phyloP scores from a whole-genome alignment of 2,113 vertebrate species.

The Prietella phreatophila region DNA sequence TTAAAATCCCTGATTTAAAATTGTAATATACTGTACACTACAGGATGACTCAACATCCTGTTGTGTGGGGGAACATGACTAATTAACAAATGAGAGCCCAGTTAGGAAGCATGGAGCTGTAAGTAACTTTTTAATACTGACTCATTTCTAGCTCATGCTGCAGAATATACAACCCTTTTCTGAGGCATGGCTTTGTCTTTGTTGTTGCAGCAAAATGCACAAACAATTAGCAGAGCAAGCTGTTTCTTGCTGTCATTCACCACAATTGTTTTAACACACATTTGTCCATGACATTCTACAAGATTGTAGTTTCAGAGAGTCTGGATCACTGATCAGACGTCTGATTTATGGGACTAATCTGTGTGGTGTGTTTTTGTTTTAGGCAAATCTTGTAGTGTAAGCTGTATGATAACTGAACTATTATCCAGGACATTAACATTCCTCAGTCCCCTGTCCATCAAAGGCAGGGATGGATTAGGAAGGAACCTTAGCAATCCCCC shows the following conservation, averaged over 20 bases:
- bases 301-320: not conserved
- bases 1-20: not conserved
- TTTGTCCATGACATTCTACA: not conserved
- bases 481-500: not conserved
- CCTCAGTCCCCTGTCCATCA: not conserved
- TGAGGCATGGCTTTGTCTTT: not conserved
- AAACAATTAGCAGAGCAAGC: not conserved
- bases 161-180: not conserved
- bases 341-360: not conserved
- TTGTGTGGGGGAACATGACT: not conserved
- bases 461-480: not conserved
- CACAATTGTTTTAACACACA: not conserved
- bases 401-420: not conserved
- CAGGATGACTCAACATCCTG: not conserved
- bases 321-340: not conserved
- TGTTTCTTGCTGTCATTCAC: not conserved
- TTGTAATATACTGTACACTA: not conserved
- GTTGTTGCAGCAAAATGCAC: conserved; percentile 1
- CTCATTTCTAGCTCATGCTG: not conserved
- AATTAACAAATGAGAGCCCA: not conserved
- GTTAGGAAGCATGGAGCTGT: not conserved
- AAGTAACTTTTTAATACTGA: not conserved
- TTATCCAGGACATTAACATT: not conserved
- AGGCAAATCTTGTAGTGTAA: not conserved
- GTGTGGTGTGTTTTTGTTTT: not conserved